phyloP scores from a whole-genome alignment of 2,113 vertebrate species.

The Leiothrix lutea region DNA sequence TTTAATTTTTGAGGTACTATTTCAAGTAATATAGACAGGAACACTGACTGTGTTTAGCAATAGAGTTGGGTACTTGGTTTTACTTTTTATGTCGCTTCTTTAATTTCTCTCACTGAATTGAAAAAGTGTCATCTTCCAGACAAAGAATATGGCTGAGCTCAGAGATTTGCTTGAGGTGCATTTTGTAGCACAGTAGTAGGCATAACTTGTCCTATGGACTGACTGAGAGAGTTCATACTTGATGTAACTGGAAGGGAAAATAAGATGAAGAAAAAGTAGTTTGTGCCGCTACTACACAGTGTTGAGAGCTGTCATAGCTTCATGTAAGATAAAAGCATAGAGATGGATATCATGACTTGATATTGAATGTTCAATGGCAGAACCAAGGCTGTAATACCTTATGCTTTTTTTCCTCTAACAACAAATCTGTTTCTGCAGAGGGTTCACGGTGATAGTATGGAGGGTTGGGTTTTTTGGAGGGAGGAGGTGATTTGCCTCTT shows the following conservation, averaged over 20 bases:
- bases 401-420: background rate
- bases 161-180: background rate
- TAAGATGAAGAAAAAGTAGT: background rate
- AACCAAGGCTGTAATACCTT: background rate
- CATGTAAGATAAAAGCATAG: background rate
- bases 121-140: background rate
- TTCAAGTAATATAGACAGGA: background rate
- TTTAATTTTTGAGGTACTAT: background rate
- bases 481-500: background rate
- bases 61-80: background rate
- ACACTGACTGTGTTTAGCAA: background rate
- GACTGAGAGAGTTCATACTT: background rate
- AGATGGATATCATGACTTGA: background rate
- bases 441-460: background rate
- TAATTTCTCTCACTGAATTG: background rate
- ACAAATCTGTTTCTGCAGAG: background rate
- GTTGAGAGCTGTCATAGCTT: background rate
- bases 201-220: background rate
- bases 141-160: background rate
- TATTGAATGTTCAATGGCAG: background rate
- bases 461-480: rapidly evolving
- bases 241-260: background rate
- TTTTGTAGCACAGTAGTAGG: background rate
- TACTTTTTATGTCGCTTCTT: background rate
- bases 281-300: background rate